These are phyloP conservation scores for Clarias macrocephalus DNA, from an alignment of 2,113 vertebrate species.

Conservation along the genomic window DNA sequence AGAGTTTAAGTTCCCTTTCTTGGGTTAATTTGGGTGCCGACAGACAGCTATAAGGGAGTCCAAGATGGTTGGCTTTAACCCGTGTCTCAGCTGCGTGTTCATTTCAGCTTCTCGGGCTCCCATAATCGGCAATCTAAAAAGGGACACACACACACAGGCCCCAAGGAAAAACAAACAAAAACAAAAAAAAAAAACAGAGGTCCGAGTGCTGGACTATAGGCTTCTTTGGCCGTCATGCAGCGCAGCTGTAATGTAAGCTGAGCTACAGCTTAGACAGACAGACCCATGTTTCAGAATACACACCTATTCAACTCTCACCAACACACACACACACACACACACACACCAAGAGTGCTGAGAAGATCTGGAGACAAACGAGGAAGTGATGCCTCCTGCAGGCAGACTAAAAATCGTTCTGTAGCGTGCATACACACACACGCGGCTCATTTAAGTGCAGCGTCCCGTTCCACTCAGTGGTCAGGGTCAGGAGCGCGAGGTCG, in stretches of 20 bases:
- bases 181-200: neutral
- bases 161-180: no score
- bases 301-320: neutral
- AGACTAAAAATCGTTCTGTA: conserved; percentile 10
- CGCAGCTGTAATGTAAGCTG: neutral
- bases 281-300: neutral
- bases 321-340: conserved; percentile 9
- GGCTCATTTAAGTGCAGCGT: neutral
- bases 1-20: conserved; percentile 86
- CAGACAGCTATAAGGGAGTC: conserved; percentile 25
- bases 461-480: neutral
- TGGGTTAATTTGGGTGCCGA: conserved; percentile 72
- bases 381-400: conserved; percentile 29
- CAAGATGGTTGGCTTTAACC: neutral
- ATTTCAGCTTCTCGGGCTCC: conserved; percentile 29
- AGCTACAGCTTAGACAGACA: conserved; percentile 12
- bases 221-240: conserved; percentile 22
- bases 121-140: conserved; percentile 40
- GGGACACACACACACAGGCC: conserved; percentile 37
- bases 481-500: neutral
- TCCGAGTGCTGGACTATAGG: neutral
- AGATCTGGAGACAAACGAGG: conserved; percentile 14
- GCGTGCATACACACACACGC: neutral
- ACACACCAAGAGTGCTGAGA: neutral
- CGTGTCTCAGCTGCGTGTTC: neutral